phyloP scores from a whole-genome alignment of 2,888 invertebrate genomes.

The Tinea trinotella region DNA sequence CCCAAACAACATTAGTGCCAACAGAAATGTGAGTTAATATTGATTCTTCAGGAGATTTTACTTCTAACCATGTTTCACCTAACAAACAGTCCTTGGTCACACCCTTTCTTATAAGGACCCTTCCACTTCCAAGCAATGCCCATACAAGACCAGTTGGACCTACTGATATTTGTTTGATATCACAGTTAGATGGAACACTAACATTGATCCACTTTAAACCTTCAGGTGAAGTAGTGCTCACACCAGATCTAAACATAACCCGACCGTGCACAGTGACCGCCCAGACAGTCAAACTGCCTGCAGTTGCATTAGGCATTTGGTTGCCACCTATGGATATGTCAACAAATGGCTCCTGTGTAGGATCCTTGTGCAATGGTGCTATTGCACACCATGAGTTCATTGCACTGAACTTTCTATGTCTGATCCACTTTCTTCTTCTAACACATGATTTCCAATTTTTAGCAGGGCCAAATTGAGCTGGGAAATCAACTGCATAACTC shows the following conservation, averaged over 20 bases:
- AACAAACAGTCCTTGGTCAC: conserved; percentile 83
- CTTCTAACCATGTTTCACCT: conserved; percentile 85
- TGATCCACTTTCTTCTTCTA: conserved; percentile 89
- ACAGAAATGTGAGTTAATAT: conserved; percentile 85
- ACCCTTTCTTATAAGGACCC: conserved; percentile 85
- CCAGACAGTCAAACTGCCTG: conserved; percentile 89
- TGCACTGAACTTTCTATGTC: conserved; percentile 89
- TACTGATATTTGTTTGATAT: conserved; percentile 88
- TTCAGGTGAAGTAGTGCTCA: conserved; percentile 86
- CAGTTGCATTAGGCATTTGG: conserved; percentile 81
- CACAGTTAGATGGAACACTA: conserved; percentile 82
- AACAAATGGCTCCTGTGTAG: conserved; percentile 93
- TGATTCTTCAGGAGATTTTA: conserved; percentile 79
- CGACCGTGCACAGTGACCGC: conserved; percentile 93
- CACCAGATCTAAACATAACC: conserved; percentile 89
- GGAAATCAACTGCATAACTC: conserved; percentile 95
- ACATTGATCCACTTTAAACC: conserved; percentile 89
- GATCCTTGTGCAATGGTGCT: conserved; percentile 89
- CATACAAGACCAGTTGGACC: conserved; percentile 90
- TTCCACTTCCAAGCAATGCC: conserved; percentile 88
- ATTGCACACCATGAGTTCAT: conserved; percentile 95
- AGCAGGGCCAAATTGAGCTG: conserved; percentile 82
- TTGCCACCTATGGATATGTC: conserved; percentile 91
- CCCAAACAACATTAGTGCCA: conserved; percentile 85
- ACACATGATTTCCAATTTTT: conserved; percentile 94